Evolutionary conservation across 2,888 invertebrate species (phyloP).

Genomic region (Euspilapteryx auroguttella): DNA sequence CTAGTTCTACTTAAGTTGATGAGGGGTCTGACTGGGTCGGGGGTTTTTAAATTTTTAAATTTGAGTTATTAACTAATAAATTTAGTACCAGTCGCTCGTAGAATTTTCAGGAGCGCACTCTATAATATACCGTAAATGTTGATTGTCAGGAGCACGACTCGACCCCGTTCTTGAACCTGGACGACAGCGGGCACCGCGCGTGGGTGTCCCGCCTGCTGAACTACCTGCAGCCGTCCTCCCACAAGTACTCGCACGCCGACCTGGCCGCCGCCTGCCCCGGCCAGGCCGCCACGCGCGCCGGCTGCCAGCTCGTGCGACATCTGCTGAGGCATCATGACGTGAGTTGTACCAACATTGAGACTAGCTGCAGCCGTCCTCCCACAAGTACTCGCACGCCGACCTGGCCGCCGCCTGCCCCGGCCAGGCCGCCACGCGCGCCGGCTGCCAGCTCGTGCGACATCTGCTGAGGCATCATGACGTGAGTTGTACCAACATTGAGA

Average conservation of each 20-base stretch:
- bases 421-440: too few relatives aligned
- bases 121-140: background rate
- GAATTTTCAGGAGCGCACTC: background rate
- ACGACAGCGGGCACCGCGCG: constrained; percentile 41
- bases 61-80: too few relatives aligned
- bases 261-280: constrained; percentile 59
- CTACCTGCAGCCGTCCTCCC: constrained; percentile 86
- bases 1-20: too few relatives aligned
- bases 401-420: too few relatives aligned
- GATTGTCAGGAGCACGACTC: constrained; percentile 29
- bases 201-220: constrained; percentile 72
- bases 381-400: too few relatives aligned
- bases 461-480: too few relatives aligned
- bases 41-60: too few relatives aligned
- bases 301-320: constrained; percentile 75
- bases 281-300: constrained; percentile 67
- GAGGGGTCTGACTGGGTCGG: too few relatives aligned
- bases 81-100: too few relatives aligned
- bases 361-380: too few relatives aligned
- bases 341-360: too few relatives aligned
- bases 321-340: constrained; percentile 69
- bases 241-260: constrained; percentile 85
- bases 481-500: constrained; percentile 13
- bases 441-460: too few relatives aligned
- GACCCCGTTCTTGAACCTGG: constrained; percentile 27